These are phyloP conservation scores for Litocranius walleri DNA, from an alignment of 2,113 vertebrate species.

Conservation along the genomic window DNA sequence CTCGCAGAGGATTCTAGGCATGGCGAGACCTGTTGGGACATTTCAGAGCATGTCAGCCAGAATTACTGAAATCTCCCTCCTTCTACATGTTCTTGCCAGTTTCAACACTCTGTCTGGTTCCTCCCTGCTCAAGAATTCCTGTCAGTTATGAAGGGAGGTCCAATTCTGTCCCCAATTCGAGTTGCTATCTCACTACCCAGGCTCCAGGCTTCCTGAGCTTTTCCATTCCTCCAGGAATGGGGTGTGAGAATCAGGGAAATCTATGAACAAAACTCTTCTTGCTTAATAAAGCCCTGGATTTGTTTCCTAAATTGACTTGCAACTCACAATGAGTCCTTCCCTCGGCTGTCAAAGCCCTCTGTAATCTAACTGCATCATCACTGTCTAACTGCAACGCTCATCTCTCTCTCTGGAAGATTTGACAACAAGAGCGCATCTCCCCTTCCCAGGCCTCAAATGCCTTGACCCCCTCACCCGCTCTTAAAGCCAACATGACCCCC, in stretches of 20 bases:
- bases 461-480: background rate
- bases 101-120: background rate
- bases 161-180: background rate
- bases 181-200: background rate
- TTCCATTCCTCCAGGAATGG: background rate
- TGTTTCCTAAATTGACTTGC: background rate
- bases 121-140: background rate
- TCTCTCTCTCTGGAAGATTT: background rate
- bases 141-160: background rate
- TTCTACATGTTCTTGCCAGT: background rate
- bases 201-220: background rate
- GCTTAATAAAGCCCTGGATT: background rate
- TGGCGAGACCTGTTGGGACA: background rate
- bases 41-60: background rate
- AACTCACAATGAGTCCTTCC: background rate
- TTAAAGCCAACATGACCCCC: background rate
- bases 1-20: background rate
- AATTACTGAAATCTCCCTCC: background rate
- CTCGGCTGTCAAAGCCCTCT: background rate
- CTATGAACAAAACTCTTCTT: background rate
- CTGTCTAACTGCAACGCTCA: background rate
- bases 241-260: background rate
- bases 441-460: background rate
- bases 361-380: accelerated
- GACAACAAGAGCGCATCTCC: too few relatives aligned